Percentiles rank a stretch among this genome's conserved stretches.
Conservation (phyloP, 2,797 vertebrate species). For the Gephyroberyx darwinii region DNA sequence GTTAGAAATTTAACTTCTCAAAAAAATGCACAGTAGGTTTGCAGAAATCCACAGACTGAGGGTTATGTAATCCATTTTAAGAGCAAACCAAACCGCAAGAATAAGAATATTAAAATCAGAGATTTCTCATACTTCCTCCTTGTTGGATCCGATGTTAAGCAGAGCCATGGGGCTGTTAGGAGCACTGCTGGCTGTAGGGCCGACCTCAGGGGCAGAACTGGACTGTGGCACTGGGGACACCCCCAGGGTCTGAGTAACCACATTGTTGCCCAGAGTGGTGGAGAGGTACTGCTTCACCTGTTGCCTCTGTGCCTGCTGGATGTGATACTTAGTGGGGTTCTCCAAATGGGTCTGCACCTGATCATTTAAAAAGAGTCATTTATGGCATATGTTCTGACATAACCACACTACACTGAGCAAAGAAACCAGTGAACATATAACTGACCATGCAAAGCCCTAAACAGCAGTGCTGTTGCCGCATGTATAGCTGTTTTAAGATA, state of each 20-base stretch:
- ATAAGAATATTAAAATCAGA: slow-evolving; percentile 10
- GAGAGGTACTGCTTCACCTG: slow-evolving; percentile 94
- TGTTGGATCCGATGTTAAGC: slow-evolving; percentile 90
- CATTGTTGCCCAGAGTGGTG: slow-evolving; percentile 87
- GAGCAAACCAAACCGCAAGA: slow-evolving; percentile 40
- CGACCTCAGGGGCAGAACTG: slow-evolving; percentile 81
- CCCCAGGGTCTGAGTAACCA: slow-evolving; percentile 83
- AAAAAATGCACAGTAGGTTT: slow-evolving; percentile 34
- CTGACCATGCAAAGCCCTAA: neutral
- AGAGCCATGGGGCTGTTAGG: slow-evolving; percentile 92
- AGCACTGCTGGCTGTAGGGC: slow-evolving; percentile 78
- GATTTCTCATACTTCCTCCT: slow-evolving; percentile 87
- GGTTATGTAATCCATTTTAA: slow-evolving; percentile 48
- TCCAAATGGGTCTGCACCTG: slow-evolving; percentile 95
- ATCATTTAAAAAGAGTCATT: slow-evolving; percentile 24
- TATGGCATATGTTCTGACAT: neutral
- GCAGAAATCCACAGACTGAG: slow-evolving; percentile 23
- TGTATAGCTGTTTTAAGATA: no score
- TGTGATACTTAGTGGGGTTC: slow-evolving; percentile 93
- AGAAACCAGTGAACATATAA: neutral
- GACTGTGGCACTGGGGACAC: slow-evolving; percentile 78
- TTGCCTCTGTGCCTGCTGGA: slow-evolving; percentile 91
- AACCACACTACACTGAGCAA: neutral
- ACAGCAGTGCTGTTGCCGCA: neutral
- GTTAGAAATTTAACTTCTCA: slow-evolving; percentile 52